A percentile compares a stretch with the other conserved stretches of the same genome.
phyloP scores from a whole-genome alignment of 2,113 vertebrate genomes.

The Lepidiolamprologus cunningtoni region DNA sequence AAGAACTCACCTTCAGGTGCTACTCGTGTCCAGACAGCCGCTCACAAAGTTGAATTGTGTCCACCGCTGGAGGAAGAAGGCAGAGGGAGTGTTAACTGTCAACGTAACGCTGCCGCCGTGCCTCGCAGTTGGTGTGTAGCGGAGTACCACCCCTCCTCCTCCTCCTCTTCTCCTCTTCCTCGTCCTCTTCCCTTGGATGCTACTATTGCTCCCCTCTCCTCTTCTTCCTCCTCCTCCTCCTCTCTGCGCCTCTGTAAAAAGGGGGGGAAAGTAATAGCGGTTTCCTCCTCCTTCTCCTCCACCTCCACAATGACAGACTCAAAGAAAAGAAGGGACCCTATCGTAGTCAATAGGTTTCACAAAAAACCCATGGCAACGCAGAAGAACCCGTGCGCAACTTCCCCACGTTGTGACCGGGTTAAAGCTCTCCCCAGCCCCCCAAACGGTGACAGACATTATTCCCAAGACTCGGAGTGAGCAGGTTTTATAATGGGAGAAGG shows the following conservation, averaged over 20 bases:
- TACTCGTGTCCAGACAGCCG: neutral
- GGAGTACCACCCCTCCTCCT: conserved; percentile 17
- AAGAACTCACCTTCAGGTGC: conserved; percentile 36
- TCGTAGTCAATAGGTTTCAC: conserved; percentile 65
- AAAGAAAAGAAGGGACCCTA: conserved; percentile 63
- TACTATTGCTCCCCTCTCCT: conserved; percentile 1
- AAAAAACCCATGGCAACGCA: conserved; percentile 70
- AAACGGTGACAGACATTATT: conserved; percentile 60
- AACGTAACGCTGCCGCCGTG: neutral
- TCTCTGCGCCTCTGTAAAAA: conserved; percentile 1
- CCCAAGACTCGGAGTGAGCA: conserved; percentile 34
- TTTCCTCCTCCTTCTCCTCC: conserved; percentile 15
- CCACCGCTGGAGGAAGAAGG: conserved; percentile 1
- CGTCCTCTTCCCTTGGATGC: conserved; percentile 20
- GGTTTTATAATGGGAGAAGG: neutral
- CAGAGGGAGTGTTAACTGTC: neutral
- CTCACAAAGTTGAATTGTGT: conserved; percentile 41
- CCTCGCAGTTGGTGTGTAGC: conserved; percentile 10
- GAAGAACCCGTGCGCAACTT: conserved; percentile 64
- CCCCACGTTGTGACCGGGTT: conserved; percentile 66
- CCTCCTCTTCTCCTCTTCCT: neutral
- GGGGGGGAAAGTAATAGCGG: conserved; percentile 47
- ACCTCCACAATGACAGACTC: conserved; percentile 59
- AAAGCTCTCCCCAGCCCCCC: conserved; percentile 15
- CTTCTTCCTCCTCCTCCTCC: neutral